Evolutionary conservation across 1,140 invertebrate genomes (phyloP), one percentile per base, ranked within the genome.

Genomic region (Apis florea): DNA sequence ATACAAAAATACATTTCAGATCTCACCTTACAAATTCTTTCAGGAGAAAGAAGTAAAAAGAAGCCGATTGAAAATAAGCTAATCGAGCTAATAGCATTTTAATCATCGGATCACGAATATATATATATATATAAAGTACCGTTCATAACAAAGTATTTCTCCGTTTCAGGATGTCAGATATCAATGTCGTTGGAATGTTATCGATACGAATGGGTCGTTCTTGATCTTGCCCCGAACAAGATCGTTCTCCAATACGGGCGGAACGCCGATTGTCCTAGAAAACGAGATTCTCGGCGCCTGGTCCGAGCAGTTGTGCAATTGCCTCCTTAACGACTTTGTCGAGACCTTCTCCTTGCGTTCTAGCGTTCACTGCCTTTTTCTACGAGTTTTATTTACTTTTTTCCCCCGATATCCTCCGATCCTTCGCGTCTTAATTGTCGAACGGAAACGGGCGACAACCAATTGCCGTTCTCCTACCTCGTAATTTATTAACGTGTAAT

Each of bases 191-290:
- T 67, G 86, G 79, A 88, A 88, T 84, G 82, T 83, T 88, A 82
- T 83, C 85, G 76, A 79, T 67, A 24, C 58, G 71, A 31, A 47
- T 64, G 58, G 58, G 31, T 49, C 70, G 85, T 78, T 87, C 85
- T 88, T 87, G 79, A 88, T 88, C 86, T 88, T 88, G 85, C 47
- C 67, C 63, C 54, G 73, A 83, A 82, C 51, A 53, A 74, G 80
- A 86, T 76, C 82, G 83, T 75, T 71, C 56, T 63, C 51, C 24
- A 53, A 47, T 53, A 61, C 58, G 54, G 2, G 73, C 40, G 40
- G 85, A 88, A 86, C 76, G 84, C 53, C 74, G 85, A 87, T 87
- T 88, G 86, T 88, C 86, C 85, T 88, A 88, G 85, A 88, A 87
- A 88, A 85, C 79, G 69, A 83, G 86, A 88, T 87, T 88, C 85